Conservation (phyloP, 2,888 invertebrate species). For the Nomada flava region DNA sequence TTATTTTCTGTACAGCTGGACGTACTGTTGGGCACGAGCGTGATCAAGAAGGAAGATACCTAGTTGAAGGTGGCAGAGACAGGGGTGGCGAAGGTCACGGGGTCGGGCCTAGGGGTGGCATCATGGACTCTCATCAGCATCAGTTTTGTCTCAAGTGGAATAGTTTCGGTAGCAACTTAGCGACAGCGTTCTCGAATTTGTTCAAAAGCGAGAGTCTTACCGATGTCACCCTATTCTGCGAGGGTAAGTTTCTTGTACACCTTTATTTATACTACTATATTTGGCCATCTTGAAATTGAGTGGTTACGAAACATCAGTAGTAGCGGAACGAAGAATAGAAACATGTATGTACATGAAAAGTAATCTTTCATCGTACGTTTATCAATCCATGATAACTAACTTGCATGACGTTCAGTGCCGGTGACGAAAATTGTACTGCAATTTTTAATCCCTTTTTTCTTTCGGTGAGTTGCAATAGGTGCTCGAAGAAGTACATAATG, state of each 20-base stretch:
- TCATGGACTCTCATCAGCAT: conserved; percentile 96
- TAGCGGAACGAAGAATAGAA: too few relatives aligned
- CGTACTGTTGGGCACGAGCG: conserved; percentile 82
- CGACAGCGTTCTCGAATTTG: conserved; percentile 95
- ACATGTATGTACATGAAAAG: too few relatives aligned
- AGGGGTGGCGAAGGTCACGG: conserved; percentile 81
- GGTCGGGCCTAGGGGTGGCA: conserved; percentile 86
- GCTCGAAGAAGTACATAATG: too few relatives aligned
- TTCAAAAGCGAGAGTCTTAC: conserved; percentile 97
- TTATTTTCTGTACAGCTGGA: conserved; percentile 78
- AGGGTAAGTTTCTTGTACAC: conserved; percentile 88
- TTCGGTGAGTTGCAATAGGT: too few relatives aligned
- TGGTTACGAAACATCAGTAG: too few relatives aligned
- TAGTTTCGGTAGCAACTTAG: conserved; percentile 97
- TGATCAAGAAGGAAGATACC: conserved; percentile 80
- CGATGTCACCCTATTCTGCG: conserved; percentile 96
- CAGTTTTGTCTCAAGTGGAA: conserved; percentile 98
- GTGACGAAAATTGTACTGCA: too few relatives aligned
- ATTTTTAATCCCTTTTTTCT: too few relatives aligned
- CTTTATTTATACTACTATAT: too few relatives aligned
- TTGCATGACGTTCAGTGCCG: too few relatives aligned
- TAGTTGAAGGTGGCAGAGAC: conserved; percentile 79
- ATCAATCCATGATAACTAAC: too few relatives aligned
- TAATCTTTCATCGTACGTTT: too few relatives aligned
- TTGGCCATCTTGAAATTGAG: too few relatives aligned